Evolutionary conservation across 2,113 vertebrate genomes (phyloP), one percentile per base, ranked within the genome.

Genomic region (Syngnathoides biaculeatus): DNA sequence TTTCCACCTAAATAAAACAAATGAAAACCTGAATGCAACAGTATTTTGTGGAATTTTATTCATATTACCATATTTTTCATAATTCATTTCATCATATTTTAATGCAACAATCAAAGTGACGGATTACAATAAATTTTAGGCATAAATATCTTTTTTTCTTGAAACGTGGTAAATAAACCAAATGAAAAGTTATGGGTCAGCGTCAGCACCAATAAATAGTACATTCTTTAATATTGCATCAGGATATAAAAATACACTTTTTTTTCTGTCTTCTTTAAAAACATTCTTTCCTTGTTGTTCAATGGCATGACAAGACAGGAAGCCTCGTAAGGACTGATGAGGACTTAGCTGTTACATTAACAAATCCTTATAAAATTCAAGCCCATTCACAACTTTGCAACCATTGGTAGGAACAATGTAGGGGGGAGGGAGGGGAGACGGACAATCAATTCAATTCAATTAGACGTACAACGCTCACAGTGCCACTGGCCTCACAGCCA

Each of bases 211-310:
- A 89, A 87, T 90, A 87, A 90, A 86, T 89, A 88, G 80, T 91
- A 92, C 91, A 92, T 92, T 92, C 91, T 92, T 86, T 86, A 87
- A 87, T 91, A 92, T 92, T 93, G 91, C 92, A 92, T 92, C 85
- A 84, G 85, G 83, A 88, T 93, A 93, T 90, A 93, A 93, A 93
- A 93, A 92, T 92, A 93, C 87, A 93, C 90, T 79, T 87, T 75
- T 88, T 71, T 86, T 76, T 79, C 74, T 64, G 72, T 80, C 58
- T 76, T 82, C 68, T 79, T 82, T 60, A 89, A 91, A 35, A 92
- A 92, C 89, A 89, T 91, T 91, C 84, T 86, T 88, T 87, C 77
- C 69, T 65, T 90, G 90, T 91, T 93, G 89, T 92, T 92, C 90
- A 88, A 89, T 91, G 90, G 90, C 90, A 91, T 89, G 90, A 90